phyloP scores from a whole-genome alignment of 2,113 vertebrate genomes.

The Odobenus rosmarus region DNA sequence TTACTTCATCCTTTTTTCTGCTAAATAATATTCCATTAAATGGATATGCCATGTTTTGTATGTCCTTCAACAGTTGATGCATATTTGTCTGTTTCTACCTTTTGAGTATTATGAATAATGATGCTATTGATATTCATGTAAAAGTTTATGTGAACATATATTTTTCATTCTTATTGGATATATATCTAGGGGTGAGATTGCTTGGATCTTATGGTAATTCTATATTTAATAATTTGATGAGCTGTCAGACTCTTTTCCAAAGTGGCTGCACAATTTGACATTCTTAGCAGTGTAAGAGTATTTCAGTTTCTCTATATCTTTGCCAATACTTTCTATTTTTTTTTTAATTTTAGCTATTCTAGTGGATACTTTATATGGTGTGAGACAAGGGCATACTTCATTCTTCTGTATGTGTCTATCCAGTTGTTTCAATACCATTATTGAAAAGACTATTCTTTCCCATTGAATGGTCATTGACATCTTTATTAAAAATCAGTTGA shows the following conservation, averaged over 20 bases:
- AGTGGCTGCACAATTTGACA: background rate
- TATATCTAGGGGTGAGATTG: background rate
- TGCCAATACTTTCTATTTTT: background rate
- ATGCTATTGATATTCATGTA: background rate
- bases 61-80: background rate
- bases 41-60: background rate
- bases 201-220: background rate
- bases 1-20: background rate
- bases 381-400: background rate
- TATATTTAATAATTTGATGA: background rate
- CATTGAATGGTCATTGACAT: background rate
- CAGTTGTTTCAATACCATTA: background rate
- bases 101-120: background rate
- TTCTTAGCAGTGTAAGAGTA: background rate
- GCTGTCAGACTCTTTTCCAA: background rate
- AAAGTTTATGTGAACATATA: background rate
- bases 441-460: background rate
- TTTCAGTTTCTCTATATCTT: background rate
- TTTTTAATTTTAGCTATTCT: background rate
- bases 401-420: background rate
- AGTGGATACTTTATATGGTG: background rate
- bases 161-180: background rate
- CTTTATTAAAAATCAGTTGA: background rate
- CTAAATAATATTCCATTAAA: background rate
- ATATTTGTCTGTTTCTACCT: background rate